Base-by-base conservation (phyloP, 2,888 invertebrate genomes). In the Lomographa bimaculata region DNA sequence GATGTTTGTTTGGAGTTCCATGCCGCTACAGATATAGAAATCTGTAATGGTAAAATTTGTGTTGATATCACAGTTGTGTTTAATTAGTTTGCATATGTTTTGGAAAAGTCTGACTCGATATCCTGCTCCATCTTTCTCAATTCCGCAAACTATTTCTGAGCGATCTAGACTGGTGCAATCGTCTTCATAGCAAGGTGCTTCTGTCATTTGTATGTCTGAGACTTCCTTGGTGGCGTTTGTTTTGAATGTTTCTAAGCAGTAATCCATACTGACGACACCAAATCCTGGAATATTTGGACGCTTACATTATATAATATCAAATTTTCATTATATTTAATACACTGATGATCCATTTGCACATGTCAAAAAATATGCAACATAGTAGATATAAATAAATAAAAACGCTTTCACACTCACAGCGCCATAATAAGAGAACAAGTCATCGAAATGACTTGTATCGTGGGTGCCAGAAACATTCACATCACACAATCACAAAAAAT, bases 21-120 rank as follows among this genome's bases (percentile, higher is more conserved):
- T 12, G 0, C 46, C 50, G 17, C 67, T 51, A 41, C 86, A 87
- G 18, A 81, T 62, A 26, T 66, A 64, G 3, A 38, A 20, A 42
- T 81, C 73, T 0, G 79, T 79, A 16, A 50, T 34, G 0, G 39
- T 46, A 44, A 76, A 86, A n/a, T 61, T 23, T 0, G 46, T 5
- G 0, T 66, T 33, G 1, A 60, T 57, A 5, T 62, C 25, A 32
- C 84, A 84, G 44, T 85, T 87, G 28, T 68, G 39, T 41, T 61
- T 63, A 0, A 33, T n/a, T 0, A 86, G 53, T 1, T 64, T 45
- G 36, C 86, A 86, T 57, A 66, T 54, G 33, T 71, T 74, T 7
- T 46, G 5, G 30, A 87, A 86, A 16, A 66, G 29, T 54, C 70
- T 68, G 2, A 82, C 38, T 51, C 54, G 67, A 34, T 64, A 85